phyloP scores from a whole-genome alignment of 1,140 invertebrate species.

The Drosophila paulistorum region DNA sequence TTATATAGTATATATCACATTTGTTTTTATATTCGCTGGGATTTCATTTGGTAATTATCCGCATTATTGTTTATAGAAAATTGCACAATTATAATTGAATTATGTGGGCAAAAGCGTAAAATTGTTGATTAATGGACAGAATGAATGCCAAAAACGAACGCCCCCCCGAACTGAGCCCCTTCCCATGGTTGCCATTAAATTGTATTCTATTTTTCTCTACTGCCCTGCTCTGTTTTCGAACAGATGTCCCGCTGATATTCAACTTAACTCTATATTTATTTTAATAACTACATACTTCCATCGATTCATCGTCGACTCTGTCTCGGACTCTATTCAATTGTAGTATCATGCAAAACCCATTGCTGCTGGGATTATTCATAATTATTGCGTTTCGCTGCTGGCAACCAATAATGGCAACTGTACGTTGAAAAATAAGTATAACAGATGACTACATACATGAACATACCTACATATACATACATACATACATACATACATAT shows the following conservation, averaged over 20 bases:
- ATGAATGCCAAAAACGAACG: neutral
- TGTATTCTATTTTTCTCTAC: neutral
- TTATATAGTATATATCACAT: neutral
- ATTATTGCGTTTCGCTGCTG: slow-evolving; percentile 18
- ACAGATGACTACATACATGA: slow-evolving; percentile 6
- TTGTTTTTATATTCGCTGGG: neutral
- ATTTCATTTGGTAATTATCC: slow-evolving; percentile 4
- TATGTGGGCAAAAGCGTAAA: slow-evolving; percentile 43
- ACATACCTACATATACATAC: slow-evolving; percentile 14
- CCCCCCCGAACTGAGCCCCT: neutral
- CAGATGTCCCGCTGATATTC: slow-evolving; percentile 53
- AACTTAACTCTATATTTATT: slow-evolving; percentile 41
- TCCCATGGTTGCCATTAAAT: neutral
- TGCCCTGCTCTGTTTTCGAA: slow-evolving; percentile 12
- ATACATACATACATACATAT: neutral
- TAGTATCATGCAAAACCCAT: slow-evolving; percentile 46
- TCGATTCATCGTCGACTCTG: slow-evolving; percentile 22
- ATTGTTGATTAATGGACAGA: slow-evolving; percentile 50
- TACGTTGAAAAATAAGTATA: slow-evolving; percentile 27
- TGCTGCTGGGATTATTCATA: slow-evolving; percentile 43
- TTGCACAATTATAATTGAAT: slow-evolving; percentile 52
- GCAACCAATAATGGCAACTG: slow-evolving; percentile 30
- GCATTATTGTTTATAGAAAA: slow-evolving; percentile 16
- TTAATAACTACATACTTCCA: slow-evolving; percentile 50
- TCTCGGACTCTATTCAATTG: neutral